These are phyloP conservation scores for Pyrochroa serraticornis DNA, from an alignment of 2,888 invertebrate species.

Conservation along the genomic window DNA sequence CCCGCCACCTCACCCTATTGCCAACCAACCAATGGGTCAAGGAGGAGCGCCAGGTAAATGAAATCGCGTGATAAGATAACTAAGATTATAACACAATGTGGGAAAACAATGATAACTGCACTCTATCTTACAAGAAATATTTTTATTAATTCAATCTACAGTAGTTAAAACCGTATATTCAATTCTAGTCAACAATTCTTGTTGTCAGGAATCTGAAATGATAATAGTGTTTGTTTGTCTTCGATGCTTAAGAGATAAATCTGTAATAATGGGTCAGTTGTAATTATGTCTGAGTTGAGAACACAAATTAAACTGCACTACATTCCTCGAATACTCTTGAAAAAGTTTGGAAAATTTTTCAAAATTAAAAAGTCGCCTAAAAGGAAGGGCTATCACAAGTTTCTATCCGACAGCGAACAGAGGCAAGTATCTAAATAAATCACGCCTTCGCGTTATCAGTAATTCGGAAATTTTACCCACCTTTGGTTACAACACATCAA, in stretches of 20 bases:
- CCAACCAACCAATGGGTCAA: conserved; percentile 19
- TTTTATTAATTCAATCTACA: conserved; percentile 6
- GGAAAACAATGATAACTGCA: conserved; percentile 1
- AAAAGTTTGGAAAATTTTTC: conserved; percentile 49
- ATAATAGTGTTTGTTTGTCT: conserved; percentile 21
- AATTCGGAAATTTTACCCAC: background rate
- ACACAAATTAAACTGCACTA: conserved; percentile 34
- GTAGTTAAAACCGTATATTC: background rate
- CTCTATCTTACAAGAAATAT: background rate
- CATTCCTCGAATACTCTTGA: conserved; percentile 35
- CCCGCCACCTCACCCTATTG: conserved; percentile 36
- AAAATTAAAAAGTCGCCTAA: conserved; percentile 60
- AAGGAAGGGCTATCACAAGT: conserved; percentile 66
- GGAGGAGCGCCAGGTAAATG: conserved; percentile 33
- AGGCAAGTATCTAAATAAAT: conserved; percentile 59
- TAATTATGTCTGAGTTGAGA: conserved; percentile 41
- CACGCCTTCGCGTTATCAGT: background rate
- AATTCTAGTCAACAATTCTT: conserved; percentile 6
- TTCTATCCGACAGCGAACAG: conserved; percentile 74
- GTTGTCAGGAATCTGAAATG: conserved; percentile 18
- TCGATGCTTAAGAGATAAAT: conserved; percentile 6
- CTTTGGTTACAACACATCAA: background rate
- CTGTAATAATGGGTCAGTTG: conserved; percentile 28
- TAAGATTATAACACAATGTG: conserved; percentile 1
- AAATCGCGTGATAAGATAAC: conserved; percentile 28